phyloP scores from a whole-genome alignment of 2,113 vertebrate species.

The Cacatua alba region DNA sequence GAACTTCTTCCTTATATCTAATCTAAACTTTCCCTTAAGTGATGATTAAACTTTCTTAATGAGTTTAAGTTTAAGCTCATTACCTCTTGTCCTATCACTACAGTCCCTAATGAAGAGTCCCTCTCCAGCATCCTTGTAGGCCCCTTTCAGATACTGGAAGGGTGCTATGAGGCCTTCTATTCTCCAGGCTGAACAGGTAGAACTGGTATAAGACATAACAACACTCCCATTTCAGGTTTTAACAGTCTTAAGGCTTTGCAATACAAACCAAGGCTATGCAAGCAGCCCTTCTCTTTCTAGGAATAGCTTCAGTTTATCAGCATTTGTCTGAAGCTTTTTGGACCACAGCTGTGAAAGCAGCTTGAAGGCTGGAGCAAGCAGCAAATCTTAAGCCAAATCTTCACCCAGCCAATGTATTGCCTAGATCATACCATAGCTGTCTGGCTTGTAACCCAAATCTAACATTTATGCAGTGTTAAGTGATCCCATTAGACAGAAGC shows the following conservation, averaged over 20 bases:
- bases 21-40: too few species aligned
- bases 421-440: background rate
- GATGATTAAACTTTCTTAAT: too few species aligned
- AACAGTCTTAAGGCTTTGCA: background rate
- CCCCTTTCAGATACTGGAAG: too few species aligned
- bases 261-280: background rate
- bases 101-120: too few species aligned
- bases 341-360: background rate
- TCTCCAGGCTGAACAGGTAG: background rate
- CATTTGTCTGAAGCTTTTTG: background rate
- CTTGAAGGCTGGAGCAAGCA: background rate
- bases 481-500: background rate
- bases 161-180: too few species aligned
- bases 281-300: background rate
- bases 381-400: background rate
- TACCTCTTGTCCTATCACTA: too few species aligned
- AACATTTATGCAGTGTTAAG: background rate
- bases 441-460: background rate
- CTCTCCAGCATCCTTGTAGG: too few species aligned
- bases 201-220: background rate
- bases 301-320: background rate
- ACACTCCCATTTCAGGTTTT: background rate
- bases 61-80: too few species aligned
- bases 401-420: background rate
- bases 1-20: too few species aligned